Evolutionary conservation across 2,797 vertebrate genomes (phyloP), one percentile per base, ranked within the genome.

Genomic region (Cryptoprocta ferox): DNA sequence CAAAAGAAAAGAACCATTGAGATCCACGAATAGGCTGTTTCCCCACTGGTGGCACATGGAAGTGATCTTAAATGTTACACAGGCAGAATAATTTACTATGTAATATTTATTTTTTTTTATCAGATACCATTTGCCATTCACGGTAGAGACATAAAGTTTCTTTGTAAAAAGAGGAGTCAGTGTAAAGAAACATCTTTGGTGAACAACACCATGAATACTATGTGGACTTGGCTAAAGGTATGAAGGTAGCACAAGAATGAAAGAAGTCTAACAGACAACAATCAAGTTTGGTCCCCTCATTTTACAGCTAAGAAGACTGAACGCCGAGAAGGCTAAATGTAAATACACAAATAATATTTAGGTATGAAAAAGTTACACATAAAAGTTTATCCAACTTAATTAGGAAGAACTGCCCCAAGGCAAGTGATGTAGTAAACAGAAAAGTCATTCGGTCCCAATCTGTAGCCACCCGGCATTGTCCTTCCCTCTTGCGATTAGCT

Each of bases 151-250:
- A 92, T 39, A 73, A 83, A 68, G 26, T 87, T 87, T 78, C 61
- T 32, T 82, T 90, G 53, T 63, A 63, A 93, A 78, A 91, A 93
- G 19, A 75, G 18, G 21, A 48, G 5, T 82, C 53, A 86, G 82
- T 42, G 65, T 87, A 73, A 79, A 88, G 63, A 94, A 66, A 96
- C 78, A 42, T 79, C 76, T 91, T 56, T 28, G 68, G 21, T 50
- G 26, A 48, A 82, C 26, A 53, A 28, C 9, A 12, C 32, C 45
- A 50, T 6, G 14, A 32, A 30, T 39, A 78, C 10, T n/a, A 66
- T 24, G 63, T 0, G 6, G 14, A 37, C 18, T 82, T 76, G 59
- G 30, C 75, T 90, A 6, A 70, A 70, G 32, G 30, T 61, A 50
- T 21, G 26, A 94, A 83, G 37, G 37, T 13, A 32, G 56, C 39